Percentiles rank a stretch among this genome's conserved stretches.
Conservation (phyloP, 2,888 invertebrate species). For the Lepidocyrtinus sp. region DNA sequence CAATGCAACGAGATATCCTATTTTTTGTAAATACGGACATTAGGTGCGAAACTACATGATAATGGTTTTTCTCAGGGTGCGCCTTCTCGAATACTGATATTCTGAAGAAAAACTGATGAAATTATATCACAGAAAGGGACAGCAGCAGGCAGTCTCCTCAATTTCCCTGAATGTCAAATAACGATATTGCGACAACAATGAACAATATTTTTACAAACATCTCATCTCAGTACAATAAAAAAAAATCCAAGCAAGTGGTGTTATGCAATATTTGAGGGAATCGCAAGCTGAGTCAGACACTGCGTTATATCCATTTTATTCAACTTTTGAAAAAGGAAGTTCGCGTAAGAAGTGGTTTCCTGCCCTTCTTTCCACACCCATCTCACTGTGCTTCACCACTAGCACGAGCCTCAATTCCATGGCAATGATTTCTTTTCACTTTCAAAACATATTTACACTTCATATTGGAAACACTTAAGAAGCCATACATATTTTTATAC, state of each 20-base stretch:
- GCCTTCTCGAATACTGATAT: conserved; percentile 13
- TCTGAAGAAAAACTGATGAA: neutral
- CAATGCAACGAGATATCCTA: neutral
- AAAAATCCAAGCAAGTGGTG: neutral
- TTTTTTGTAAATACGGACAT: neutral
- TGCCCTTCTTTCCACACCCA: conserved; percentile 11
- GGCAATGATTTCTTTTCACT: conserved; percentile 2
- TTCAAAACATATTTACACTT: neutral
- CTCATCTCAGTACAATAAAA: too few species aligned
- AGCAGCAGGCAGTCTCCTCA: neutral
- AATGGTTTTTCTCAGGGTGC: neutral
- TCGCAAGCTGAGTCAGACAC: too few species aligned
- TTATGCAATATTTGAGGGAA: too few species aligned
- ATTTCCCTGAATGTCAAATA: neutral
- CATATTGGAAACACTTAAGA: neutral
- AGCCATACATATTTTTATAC: neutral
- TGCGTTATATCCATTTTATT: too few species aligned
- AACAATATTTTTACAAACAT: neutral
- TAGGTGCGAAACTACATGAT: neutral
- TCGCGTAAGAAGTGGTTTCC: conserved; percentile 21
- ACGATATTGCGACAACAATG: neutral
- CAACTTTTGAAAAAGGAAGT: conserved; percentile 9
- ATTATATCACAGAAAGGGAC: neutral
- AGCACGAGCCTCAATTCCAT: neutral
- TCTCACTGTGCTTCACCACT: neutral